These are phyloP conservation scores for Aleadryas rufinucha DNA, from an alignment of 2,113 vertebrate species.

Conservation along the genomic window DNA sequence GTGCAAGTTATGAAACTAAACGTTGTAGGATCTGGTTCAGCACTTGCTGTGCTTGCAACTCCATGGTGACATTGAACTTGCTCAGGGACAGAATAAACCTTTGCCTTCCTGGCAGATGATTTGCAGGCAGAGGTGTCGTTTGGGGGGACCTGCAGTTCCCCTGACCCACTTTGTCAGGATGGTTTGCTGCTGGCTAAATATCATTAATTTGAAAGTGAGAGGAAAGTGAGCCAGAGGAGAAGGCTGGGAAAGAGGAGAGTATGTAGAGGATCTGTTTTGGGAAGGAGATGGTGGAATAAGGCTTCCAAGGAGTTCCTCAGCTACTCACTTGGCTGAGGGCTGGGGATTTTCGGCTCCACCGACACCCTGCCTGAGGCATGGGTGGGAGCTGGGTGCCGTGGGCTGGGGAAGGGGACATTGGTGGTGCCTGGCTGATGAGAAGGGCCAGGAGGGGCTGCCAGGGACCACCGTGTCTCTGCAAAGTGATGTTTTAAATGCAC, in stretches of 20 bases:
- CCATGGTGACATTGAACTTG: slow-evolving; percentile 53
- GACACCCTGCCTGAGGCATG: fast-evolving
- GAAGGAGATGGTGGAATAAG: neutral
- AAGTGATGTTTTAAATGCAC: neutral
- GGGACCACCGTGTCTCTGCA: neutral
- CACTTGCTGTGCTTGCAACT: slow-evolving; percentile 56
- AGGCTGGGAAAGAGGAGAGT: neutral
- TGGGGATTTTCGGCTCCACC: fast-evolving
- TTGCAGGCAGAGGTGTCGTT: neutral
- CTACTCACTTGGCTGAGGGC: neutral
- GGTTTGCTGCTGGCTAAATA: slow-evolving; percentile 43
- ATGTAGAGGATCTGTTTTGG: neutral
- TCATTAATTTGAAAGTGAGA: neutral
- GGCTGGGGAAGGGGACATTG: neutral
- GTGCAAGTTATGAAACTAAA: slow-evolving; percentile 27
- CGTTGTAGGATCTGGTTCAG: neutral
- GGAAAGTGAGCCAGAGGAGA: neutral
- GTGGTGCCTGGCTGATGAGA: neutral
- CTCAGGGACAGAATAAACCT: slow-evolving; percentile 53
- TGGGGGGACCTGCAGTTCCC: slow-evolving; percentile 6
- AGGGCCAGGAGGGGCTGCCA: neutral
- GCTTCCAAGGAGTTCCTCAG: neutral
- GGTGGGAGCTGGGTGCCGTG: neutral
- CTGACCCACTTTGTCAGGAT: slow-evolving; percentile 30
- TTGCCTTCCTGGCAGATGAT: slow-evolving; percentile 41